These are phyloP conservation scores for Xestoiulus laeticollis DNA, from an alignment of 2,888 invertebrate genomes.

Conservation along the genomic window DNA sequence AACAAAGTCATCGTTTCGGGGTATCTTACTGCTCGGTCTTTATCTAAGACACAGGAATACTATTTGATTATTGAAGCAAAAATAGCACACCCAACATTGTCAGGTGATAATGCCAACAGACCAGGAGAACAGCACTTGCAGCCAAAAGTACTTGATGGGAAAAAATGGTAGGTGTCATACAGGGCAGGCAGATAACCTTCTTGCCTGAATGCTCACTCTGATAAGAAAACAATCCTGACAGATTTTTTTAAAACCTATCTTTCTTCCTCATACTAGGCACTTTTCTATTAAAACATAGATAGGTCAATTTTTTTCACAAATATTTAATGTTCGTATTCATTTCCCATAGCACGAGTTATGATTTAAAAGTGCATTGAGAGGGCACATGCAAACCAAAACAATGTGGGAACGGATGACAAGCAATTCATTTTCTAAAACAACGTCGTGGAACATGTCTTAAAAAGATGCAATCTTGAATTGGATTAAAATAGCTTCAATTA, in stretches of 20 bases:
- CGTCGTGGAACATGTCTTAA: background rate
- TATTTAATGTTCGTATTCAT: background rate
- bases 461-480: no score
- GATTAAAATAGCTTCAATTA: no score
- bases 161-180: background rate
- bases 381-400: background rate
- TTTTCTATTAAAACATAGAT: background rate
- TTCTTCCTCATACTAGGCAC: background rate
- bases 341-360: background rate
- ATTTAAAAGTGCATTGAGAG: background rate
- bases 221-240: background rate
- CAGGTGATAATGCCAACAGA: background rate
- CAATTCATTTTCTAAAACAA: background rate
- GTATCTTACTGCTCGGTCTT: background rate
- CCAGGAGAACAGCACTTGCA: background rate
- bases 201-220: background rate
- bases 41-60: background rate
- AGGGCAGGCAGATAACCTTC: background rate
- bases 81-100: background rate
- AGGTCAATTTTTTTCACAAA: background rate
- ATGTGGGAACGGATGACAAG: background rate
- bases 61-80: constrained; percentile 11
- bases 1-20: background rate
- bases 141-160: background rate
- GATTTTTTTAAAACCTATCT: constrained; percentile 11